Evolutionary conservation across 2,113 vertebrate genomes (phyloP), one percentile per base, ranked within the genome.

Genomic region (Mugil cephalus): DNA sequence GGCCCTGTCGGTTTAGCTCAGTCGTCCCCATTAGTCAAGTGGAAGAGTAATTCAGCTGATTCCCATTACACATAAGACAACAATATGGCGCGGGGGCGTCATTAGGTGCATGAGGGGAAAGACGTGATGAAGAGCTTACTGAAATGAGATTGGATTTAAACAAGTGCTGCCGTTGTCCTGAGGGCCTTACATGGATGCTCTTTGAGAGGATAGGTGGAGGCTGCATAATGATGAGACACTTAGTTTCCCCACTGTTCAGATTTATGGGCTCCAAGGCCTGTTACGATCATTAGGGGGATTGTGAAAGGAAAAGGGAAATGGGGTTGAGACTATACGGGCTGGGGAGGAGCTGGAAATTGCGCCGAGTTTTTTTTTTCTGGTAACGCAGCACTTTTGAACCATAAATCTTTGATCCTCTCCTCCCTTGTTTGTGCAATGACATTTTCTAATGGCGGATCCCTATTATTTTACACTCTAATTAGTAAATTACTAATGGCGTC

Each of bases 151-250:
- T 90, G 86, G 82, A 88, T 89, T 90, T 83, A 81, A 90, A 89
- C 80, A 86, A 87, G 89, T 81, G 70, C n/a, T 2, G 36, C 76
- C 40, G 24, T 60, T 63, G 79, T 86, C 83, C 86, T 72, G 79
- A 83, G 84, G 74, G 76, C 68, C 69, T 84, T 69, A 77, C 61
- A 61, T 55, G 66, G 63, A 83, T 61, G 72, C 82, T 74, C 79
- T 85, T 73, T 65, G 52, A 84, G 79, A 53, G 21, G 53, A 82
- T 70, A 80, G 90, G 88, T 80, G 79, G 80, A 72, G 74, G 79
- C 91, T 77, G 85, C 89, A 85, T 89, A 78, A 88, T 86, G 86
- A 92, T 89, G 80, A 90, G 89, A 89, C 86, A 85, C 84, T 89
- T 79, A 86, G 80, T 79, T 88, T 74, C 79, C 68, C 79, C 69